Percentiles rank a stretch among this genome's conserved stretches.
phyloP scores from a whole-genome alignment of 2,797 vertebrate species.

The Sebastes vulpes region DNA sequence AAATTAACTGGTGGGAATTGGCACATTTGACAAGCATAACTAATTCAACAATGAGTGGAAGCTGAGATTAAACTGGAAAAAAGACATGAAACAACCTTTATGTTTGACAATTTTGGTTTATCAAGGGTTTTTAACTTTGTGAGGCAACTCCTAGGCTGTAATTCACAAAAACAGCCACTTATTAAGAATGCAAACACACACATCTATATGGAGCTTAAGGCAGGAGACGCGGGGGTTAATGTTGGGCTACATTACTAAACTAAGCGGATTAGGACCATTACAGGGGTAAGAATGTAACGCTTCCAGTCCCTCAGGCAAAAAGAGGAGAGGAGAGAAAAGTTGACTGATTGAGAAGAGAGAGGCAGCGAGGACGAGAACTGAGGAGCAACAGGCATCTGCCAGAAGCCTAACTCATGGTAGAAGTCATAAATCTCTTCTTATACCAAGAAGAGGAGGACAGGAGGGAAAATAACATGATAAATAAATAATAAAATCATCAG shows the following conservation, averaged over 20 bases:
- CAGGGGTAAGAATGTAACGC: slow-evolving; percentile 47
- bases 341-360: slow-evolving; percentile 19
- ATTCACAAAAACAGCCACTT: slow-evolving; percentile 20
- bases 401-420: too few species aligned
- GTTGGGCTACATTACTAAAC: slow-evolving; percentile 43
- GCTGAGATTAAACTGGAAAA: slow-evolving; percentile 5
- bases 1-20: slow-evolving; percentile 41
- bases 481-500: background rate
- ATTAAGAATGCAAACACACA: slow-evolving; percentile 3
- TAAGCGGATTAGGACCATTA: slow-evolving; percentile 72
- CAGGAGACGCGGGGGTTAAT: slow-evolving; percentile 38
- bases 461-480: background rate
- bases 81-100: background rate
- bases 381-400: background rate
- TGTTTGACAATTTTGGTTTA: slow-evolving; percentile 2
- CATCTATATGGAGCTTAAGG: slow-evolving; percentile 1
- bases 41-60: slow-evolving; percentile 36
- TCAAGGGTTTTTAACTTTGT: background rate
- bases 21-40: slow-evolving; percentile 38
- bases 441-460: background rate
- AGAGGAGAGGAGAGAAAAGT: slow-evolving; percentile 12
- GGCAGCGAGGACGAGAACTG: background rate
- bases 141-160: background rate
- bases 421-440: too few species aligned
- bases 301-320: slow-evolving; percentile 22